Evolutionary conservation across 1,140 invertebrate genomes (phyloP).

Genomic region (Calycopis cecrops): DNA sequence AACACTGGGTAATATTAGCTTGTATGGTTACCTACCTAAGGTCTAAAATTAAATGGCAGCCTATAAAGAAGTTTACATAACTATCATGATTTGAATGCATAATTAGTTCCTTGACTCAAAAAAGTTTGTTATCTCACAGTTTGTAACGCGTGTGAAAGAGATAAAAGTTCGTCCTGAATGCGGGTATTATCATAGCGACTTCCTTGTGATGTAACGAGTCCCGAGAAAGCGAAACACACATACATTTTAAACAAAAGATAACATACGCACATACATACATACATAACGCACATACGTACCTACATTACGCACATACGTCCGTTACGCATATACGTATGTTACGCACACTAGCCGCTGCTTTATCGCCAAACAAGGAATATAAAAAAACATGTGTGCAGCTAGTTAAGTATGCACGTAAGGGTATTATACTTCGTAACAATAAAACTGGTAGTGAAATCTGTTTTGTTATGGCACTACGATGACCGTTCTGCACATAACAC

Average conservation of each 20-base stretch:
- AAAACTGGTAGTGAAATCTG: no score
- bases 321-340: no score
- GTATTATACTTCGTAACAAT: no score
- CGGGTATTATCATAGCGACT: not conserved
- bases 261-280: constrained; percentile 2
- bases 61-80: not conserved
- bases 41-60: no score
- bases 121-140: not conserved
- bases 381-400: not conserved
- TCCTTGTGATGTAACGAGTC: not conserved
- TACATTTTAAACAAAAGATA: constrained; percentile 1
- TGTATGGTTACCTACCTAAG: not conserved
- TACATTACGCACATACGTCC: no score
- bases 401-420: no score
- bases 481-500: no score
- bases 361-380: no score
- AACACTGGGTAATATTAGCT: not conserved
- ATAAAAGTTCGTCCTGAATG: not conserved
- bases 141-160: not conserved
- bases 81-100: not conserved
- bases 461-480: no score
- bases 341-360: no score
- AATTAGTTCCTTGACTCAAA: not conserved
- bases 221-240: not conserved
- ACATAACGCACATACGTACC: no score